These are phyloP conservation scores for Serrognathus titanus DNA, from an alignment of 2,888 invertebrate species.

Conservation along the genomic window DNA sequence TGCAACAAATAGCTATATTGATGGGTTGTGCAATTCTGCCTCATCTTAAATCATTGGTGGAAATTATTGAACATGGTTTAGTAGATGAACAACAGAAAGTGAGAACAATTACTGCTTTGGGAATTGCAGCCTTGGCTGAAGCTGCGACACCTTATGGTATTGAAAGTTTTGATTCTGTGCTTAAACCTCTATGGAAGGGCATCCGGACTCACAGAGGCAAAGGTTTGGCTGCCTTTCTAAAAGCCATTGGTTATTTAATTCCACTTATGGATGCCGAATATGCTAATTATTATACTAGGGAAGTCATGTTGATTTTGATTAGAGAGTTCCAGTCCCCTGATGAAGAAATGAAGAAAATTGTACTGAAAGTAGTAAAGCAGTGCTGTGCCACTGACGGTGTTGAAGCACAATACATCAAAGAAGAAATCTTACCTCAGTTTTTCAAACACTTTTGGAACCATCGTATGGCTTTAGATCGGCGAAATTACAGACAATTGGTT, in stretches of 20 bases:
- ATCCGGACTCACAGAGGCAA: constrained; percentile 87
- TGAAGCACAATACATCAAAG: constrained; percentile 98
- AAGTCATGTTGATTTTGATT: constrained; percentile 98
- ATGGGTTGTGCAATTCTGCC: constrained; percentile 99
- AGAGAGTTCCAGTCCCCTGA: constrained; percentile 99
- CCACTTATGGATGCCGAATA: constrained; percentile 99
- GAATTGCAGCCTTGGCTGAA: constrained; percentile 97
- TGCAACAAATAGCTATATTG: constrained; percentile 98
- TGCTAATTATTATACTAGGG: constrained; percentile 98
- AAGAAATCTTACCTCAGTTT: constrained; percentile 97
- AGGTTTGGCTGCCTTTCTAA: constrained; percentile 97
- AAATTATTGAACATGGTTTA: constrained; percentile 98
- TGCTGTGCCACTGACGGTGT: constrained; percentile 99
- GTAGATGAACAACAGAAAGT: constrained; percentile 99
- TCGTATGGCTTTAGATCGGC: constrained; percentile 96
- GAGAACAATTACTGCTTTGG: constrained; percentile 96
- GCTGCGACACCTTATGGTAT: constrained; percentile 99
- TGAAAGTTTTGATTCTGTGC: constrained; percentile 98
- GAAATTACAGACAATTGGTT: constrained; percentile 96
- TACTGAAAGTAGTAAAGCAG: constrained; percentile 98
- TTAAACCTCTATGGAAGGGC: constrained; percentile 99
- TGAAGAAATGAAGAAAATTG: constrained; percentile 99
- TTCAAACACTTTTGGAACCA: constrained; percentile 99
- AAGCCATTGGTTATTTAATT: constrained; percentile 98
- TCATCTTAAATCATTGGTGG: constrained; percentile 95